A percentile compares a stretch with the other conserved stretches of the same genome.
Conservation (phyloP, 2,113 vertebrate species). For the Rana temporaria region DNA sequence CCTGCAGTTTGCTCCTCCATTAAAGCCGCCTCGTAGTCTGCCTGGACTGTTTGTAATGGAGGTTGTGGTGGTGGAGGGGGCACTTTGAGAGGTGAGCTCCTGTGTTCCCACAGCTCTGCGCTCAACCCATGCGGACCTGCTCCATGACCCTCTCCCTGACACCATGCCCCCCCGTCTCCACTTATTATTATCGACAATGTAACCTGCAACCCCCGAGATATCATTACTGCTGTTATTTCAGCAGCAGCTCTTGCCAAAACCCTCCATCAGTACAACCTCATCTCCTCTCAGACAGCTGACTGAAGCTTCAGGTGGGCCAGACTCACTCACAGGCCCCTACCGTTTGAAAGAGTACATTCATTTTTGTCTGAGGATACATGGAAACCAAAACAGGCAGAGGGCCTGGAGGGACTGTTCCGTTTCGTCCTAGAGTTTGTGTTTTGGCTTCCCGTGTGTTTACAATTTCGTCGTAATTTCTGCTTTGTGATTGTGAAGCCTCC, state of each 20-base stretch:
- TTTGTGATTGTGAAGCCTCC: neutral
- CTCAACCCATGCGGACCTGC: neutral
- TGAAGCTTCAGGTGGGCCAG: conserved; percentile 4
- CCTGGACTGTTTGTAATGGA: neutral
- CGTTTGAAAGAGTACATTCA: neutral
- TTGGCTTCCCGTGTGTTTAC: neutral
- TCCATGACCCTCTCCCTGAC: neutral
- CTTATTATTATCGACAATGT: neutral
- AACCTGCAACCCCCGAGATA: neutral
- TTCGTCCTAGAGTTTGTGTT: neutral
- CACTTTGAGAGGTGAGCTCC: neutral
- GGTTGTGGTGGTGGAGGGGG: neutral
- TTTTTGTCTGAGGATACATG: conserved; percentile 5
- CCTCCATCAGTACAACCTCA: conserved; percentile 5
- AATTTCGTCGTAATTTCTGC: neutral
- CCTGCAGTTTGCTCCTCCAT: conserved; percentile 7
- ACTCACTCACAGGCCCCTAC: neutral
- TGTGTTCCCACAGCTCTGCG: no score
- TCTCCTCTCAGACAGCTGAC: neutral
- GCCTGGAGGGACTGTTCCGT: neutral
- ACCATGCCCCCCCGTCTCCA: neutral
- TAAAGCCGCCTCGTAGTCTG: neutral
- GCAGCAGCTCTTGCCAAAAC: neutral
- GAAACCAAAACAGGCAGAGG: neutral
- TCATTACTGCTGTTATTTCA: conserved; percentile 25